These are phyloP conservation scores for Corydoras sp. DNA, from an alignment of 2,113 vertebrate genomes.

Conservation along the genomic window DNA sequence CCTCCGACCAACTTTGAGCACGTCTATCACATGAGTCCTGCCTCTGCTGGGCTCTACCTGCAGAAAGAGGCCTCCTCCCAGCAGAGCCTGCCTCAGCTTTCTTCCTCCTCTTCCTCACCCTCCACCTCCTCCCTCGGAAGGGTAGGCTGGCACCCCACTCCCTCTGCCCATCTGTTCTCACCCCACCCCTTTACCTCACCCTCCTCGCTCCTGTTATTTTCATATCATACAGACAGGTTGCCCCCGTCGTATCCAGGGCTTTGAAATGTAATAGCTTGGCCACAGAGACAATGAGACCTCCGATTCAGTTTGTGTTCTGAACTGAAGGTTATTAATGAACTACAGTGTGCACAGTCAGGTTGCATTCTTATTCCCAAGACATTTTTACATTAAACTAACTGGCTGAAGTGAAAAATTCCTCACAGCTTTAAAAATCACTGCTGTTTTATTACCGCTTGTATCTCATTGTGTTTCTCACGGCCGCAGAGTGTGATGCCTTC, in stretches of 20 bases:
- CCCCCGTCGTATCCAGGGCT: conserved; percentile 35
- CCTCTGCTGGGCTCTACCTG: conserved; percentile 75
- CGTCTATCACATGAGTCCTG: conserved; percentile 75
- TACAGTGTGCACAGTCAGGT: too few relatives aligned
- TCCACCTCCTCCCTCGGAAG: conserved; percentile 78
- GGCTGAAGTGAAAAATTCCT: too few relatives aligned
- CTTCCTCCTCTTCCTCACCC: conserved; percentile 72
- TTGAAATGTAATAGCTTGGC: conserved; percentile 12
- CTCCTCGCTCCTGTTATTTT: conserved; percentile 18
- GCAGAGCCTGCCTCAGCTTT: conserved; percentile 66
- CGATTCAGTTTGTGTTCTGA: neutral
- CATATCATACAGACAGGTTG: conserved; percentile 26
- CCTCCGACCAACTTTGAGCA: conserved; percentile 81
- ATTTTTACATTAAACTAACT: too few relatives aligned
- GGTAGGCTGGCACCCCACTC: conserved; percentile 68
- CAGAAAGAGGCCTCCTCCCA: conserved; percentile 72
- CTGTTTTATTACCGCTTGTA: neutral
- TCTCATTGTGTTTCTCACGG: conserved; percentile 41
- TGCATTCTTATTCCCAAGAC: too few relatives aligned
- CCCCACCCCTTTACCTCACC: conserved; percentile 17
- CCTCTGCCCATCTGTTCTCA: conserved; percentile 34
- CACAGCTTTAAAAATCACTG: neutral
- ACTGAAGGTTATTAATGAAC: neutral
- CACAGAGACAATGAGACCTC: neutral
- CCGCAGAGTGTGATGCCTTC: conserved; percentile 73